These are phyloP conservation scores for Orbicella faveolata DNA, from an alignment of 64 coral and sea anemone genomes.

Conservation along the genomic window DNA sequence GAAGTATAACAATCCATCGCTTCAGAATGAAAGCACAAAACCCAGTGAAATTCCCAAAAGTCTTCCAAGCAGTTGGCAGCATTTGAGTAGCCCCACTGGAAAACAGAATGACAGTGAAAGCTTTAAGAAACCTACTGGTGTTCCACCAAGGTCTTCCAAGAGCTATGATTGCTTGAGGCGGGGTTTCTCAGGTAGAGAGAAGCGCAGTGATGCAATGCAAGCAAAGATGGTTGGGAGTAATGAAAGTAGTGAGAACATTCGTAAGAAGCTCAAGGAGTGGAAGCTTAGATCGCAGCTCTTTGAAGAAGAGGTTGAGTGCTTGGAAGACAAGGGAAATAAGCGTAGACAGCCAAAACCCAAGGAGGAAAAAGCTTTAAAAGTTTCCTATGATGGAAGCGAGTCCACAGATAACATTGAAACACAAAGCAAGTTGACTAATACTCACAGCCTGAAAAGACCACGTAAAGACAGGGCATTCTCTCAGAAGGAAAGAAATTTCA, in stretches of 20 bases:
- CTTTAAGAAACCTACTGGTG: neutral
- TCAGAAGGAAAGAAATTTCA: neutral
- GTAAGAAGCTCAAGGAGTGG: conserved; percentile 23
- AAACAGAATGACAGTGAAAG: neutral
- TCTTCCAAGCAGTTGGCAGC: conserved; percentile 23
- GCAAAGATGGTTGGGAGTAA: conserved; percentile 2
- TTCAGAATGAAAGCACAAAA: neutral
- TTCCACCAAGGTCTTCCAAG: conserved; percentile 29
- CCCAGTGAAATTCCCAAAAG: neutral
- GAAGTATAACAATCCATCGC: neutral
- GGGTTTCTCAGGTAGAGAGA: neutral
- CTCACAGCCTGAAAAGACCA: conserved; percentile 42
- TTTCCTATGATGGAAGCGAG: conserved; percentile 58
- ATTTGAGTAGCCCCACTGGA: neutral
- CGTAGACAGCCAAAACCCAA: neutral
- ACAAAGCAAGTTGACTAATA: conserved; percentile 27
- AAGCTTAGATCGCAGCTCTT: conserved; percentile 21
- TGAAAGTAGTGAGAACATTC: conserved; percentile 27
- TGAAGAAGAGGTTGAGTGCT: conserved; percentile 70
- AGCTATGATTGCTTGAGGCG: conserved; percentile 39
- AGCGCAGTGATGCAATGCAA: neutral
- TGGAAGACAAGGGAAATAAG: conserved; percentile 6
- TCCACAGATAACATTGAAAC: conserved; percentile 59
- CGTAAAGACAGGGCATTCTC: conserved; percentile 31
- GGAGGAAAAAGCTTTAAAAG: conserved; percentile 6